Evolutionary conservation across 2,888 invertebrate species (phyloP).

Genomic region (Synanthedon vespiformis): DNA sequence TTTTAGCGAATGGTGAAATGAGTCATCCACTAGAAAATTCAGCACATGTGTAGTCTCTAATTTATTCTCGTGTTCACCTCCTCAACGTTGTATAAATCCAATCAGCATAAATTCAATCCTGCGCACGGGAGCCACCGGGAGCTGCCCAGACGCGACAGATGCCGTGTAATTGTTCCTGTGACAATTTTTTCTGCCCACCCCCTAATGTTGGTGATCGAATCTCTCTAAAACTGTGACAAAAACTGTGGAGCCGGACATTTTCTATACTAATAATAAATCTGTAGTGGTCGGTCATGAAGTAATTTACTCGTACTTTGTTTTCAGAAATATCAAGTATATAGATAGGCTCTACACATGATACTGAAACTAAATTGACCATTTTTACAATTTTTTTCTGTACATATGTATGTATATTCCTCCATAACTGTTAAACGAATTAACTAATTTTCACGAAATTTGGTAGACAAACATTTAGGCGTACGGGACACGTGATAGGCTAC

Average conservation of each 20-base stretch:
- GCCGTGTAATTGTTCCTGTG: constrained; percentile 66
- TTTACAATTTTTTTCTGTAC: too few relatives aligned
- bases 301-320: too few relatives aligned
- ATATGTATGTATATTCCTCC: too few relatives aligned
- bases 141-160: constrained; percentile 44
- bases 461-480: too few relatives aligned
- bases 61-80: constrained; percentile 24
- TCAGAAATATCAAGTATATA: too few relatives aligned
- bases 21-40: constrained; percentile 10
- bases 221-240: constrained; percentile 42
- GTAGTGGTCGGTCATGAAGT: too few relatives aligned
- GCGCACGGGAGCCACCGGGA: constrained; percentile 8
- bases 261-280: too few relatives aligned
- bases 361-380: too few relatives aligned
- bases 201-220: constrained; percentile 62
- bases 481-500: too few relatives aligned
- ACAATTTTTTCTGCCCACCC: constrained; percentile 52
- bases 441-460: too few relatives aligned
- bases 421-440: too few relatives aligned
- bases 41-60: constrained; percentile 26
- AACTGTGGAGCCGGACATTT: constrained; percentile 12
- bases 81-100: constrained; percentile 39
- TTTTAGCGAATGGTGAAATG: constrained; percentile 2
- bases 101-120: constrained; percentile 56
- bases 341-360: too few relatives aligned